Base-by-base conservation (phyloP, 1,140 invertebrate species). In the Pseudomyrmex dendroicus region DNA sequence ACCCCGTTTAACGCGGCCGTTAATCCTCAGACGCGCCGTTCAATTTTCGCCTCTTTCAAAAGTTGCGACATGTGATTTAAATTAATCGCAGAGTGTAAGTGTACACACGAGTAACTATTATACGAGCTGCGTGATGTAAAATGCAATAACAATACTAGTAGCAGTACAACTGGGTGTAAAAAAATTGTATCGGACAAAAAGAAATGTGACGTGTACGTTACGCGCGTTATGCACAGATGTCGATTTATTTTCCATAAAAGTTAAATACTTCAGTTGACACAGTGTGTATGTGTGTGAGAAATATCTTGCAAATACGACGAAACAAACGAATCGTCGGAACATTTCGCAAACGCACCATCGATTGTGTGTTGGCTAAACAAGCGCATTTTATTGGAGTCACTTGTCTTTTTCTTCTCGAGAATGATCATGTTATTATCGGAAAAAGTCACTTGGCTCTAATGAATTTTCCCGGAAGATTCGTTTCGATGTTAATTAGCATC, bases 401-500 rank as follows among this genome's bases (percentile, higher is more conserved):
- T 13, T 35, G 10, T 12, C 50, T 63, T 25, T 66, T 22, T n/a
- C 13, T 2, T 48, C 52, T 35, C n/a, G 2, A 50, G 25, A 35
- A 35, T 35, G 35, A 35, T 35, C 68, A 25, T 13, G 15, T 50
- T 50, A 56, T 54, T 66, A 2, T 2, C 25, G 25, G 25, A 56
- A 56, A 72, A 72, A 9, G 48, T 5, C 67, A 7, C 12, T 46
- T 44, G 66, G 35, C 48, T 44, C 12, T 78, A 48, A 78, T 80
- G 20, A 80, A 10, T 80, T 80, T 72, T 59, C 64, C 15, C 64
- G 20, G 0, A 35, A 1, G 35, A 67, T 77, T 77, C 52, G 50
- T 67, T 35, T 59, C 46, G n/a, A 59, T 59, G 17, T 80, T 80
- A 72, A 72, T 80, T 72, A 78, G 46, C 17, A 68, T 72, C 15